Evolutionary conservation across 2,113 vertebrate species (phyloP).

Genomic region (Zootoca vivipara): DNA sequence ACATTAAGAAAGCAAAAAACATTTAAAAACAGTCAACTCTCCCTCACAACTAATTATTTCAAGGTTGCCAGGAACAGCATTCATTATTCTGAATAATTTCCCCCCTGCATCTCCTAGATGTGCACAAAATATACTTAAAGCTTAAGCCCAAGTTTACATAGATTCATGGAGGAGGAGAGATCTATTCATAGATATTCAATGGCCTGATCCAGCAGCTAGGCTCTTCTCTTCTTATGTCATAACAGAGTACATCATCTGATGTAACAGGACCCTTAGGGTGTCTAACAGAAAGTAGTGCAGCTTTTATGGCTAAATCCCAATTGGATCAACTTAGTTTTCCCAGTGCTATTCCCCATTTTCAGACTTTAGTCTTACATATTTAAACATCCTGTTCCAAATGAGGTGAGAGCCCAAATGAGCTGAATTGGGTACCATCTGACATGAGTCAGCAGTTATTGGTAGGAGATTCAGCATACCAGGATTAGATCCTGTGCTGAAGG

Average conservation of each 20-base stretch:
- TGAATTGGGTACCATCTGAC: neutral
- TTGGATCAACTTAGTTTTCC: neutral
- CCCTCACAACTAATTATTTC: too few species aligned
- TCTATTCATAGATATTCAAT: neutral
- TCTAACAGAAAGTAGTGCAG: neutral
- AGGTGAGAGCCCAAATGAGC: neutral
- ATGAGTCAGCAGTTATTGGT: neutral
- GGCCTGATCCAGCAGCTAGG: neutral
- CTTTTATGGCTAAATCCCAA: neutral
- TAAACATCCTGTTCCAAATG: neutral
- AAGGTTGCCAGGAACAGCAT: too few species aligned
- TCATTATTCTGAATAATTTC: neutral
- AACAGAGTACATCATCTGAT: too few species aligned
- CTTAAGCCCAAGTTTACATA: neutral
- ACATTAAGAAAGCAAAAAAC: too few species aligned
- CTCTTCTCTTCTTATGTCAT: too few species aligned
- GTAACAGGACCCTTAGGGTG: too few species aligned
- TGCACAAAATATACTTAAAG: too few species aligned
- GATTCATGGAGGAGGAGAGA: neutral
- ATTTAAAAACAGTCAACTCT: too few species aligned
- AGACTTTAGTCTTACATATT: neutral
- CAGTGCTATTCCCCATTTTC: neutral
- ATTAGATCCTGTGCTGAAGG: neutral
- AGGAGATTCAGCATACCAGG: neutral
- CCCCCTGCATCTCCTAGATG: neutral